Evolutionary conservation across 2,113 vertebrate genomes (phyloP).

Genomic region (Macquaria australasica): DNA sequence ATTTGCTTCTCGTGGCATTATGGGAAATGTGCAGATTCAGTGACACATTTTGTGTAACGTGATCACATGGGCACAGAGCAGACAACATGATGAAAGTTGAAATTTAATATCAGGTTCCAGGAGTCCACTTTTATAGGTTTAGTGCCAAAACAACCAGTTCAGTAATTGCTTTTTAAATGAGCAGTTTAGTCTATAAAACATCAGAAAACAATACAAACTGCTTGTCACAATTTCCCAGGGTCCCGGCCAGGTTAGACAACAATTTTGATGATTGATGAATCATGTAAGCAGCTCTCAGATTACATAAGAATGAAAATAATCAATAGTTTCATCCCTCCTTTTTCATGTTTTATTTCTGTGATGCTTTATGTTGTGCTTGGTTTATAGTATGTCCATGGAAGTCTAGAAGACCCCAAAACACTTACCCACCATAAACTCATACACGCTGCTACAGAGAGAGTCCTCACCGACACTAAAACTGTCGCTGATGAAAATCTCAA

Average conservation of each 20-base stretch:
- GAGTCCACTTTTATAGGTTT: background rate
- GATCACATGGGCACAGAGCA: background rate
- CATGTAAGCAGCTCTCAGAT: background rate
- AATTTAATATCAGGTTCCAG: background rate
- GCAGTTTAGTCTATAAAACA: background rate
- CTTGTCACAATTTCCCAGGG: no score
- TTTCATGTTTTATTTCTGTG: background rate
- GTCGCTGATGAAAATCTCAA: constrained; percentile 94
- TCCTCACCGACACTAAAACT: constrained; percentile 92
- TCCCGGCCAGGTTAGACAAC: no score
- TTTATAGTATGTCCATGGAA: constrained; percentile 90
- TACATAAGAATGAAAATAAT: background rate
- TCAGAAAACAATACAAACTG: background rate
- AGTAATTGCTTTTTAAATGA: background rate
- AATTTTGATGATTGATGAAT: no score
- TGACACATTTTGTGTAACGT: background rate
- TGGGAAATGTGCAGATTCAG: background rate
- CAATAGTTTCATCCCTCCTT: background rate
- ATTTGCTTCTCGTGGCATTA: background rate
- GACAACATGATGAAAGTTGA: background rate
- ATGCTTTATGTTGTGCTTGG: constrained; percentile 12
- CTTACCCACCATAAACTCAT: constrained; percentile 95
- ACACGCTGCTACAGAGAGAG: constrained; percentile 92
- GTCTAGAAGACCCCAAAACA: constrained; percentile 95
- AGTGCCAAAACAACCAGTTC: background rate